Base-by-base conservation (phyloP, 2,797 vertebrate genomes). In the Poecilia velifera region DNA sequence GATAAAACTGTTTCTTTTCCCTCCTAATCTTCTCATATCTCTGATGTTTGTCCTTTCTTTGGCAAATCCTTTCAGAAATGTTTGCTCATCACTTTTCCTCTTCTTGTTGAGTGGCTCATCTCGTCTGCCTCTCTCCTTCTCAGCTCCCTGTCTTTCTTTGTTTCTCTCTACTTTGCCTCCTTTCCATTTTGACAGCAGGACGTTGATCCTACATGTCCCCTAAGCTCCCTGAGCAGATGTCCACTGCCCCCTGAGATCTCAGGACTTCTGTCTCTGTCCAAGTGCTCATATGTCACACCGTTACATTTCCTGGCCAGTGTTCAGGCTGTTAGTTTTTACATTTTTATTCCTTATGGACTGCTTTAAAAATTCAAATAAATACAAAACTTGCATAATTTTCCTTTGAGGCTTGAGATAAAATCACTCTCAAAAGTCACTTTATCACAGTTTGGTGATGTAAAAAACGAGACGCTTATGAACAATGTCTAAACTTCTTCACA, bases 31-130 rank as follows among this genome's bases (percentile, higher is more conserved):
- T 0, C 57, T 34, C 46, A 59, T 70, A 34, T 84, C 22, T 45
- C 36, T 9, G 8, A 22, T 73, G 62, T 79, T 39, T 84, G 68
- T 84, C 57, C 53, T 9, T 45, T 39, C 41, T 79, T 73, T 82
- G 86, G 81, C 77, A 76, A 79, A 79, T 85, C 74, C 76, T 79
- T 74, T 25, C 59, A 49, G 66, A 87, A 87, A 77, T 81, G 84
- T 77, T 74, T 72, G 82, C 82, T 87, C 89, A 87, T 89, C 83
- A 80, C 77, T 89, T 83, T 82, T 51, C 49, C 57, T 43, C 49
- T 47, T 55, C 70, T 75, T 80, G 66, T 28, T 46, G 41, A 71
- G 68, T 77, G 12, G 25, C 39, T 46, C 55, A 8, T 70, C 59
- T 46, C 73, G 64, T 82, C 51, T 73, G 47, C 43, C 68, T 73